These are phyloP conservation scores for Cacoxenus indagator DNA, from an alignment of 2,888 invertebrate species.

Conservation along the genomic window DNA sequence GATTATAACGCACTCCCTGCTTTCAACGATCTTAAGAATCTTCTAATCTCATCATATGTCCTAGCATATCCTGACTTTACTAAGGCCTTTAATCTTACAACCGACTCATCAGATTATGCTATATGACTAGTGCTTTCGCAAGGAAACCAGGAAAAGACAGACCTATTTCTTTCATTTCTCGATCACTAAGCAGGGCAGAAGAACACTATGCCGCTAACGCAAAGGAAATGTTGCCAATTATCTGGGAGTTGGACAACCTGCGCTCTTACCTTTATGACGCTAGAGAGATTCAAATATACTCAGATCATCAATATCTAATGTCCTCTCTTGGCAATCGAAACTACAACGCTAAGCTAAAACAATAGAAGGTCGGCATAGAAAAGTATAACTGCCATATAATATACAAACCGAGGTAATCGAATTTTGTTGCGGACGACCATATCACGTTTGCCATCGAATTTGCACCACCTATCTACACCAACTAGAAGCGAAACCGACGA, in stretches of 20 bases:
- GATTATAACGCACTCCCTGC: slow-evolving; percentile 10
- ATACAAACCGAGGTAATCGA: not conserved
- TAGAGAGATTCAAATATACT: slow-evolving; percentile 15
- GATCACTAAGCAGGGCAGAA: too few relatives aligned
- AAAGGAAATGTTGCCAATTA: slow-evolving; percentile 32
- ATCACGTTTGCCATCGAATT: too few relatives aligned
- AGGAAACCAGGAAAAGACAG: slow-evolving; percentile 4
- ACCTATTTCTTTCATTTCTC: too few relatives aligned
- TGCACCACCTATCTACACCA: not conserved
- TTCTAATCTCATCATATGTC: slow-evolving; percentile 28
- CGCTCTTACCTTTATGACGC: slow-evolving; percentile 31
- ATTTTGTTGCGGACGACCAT: not conserved
- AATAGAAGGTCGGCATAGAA: not conserved
- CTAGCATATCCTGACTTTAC: slow-evolving; percentile 35
- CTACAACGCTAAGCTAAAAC: not conserved
- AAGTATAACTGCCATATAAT: not conserved
- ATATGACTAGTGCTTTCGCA: too few relatives aligned
- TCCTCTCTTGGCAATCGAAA: not conserved
- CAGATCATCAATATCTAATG: slow-evolving; percentile 27
- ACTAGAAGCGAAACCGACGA: not conserved
- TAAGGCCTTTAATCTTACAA: slow-evolving; percentile 35
- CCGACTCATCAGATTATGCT: too few relatives aligned
- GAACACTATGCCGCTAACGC: slow-evolving; percentile 23
- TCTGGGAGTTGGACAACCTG: slow-evolving; percentile 28
- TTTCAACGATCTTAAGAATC: not conserved